phyloP scores from a whole-genome alignment of 2,797 vertebrate species.

The Smutsia gigantea region DNA sequence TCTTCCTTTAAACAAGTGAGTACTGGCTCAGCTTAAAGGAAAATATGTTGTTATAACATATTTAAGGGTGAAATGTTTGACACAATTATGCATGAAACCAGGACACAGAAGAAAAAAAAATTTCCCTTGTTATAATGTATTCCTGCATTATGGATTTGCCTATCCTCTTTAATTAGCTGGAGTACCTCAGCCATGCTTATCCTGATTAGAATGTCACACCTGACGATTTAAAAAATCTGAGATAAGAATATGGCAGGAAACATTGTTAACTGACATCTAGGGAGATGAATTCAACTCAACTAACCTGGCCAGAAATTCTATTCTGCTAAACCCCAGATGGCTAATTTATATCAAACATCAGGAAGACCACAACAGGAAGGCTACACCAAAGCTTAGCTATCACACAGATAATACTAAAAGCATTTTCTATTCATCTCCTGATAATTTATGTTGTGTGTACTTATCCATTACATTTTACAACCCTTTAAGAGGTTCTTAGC shows the following conservation, averaged over 20 bases:
- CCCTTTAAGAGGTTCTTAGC: background rate
- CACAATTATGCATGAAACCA: background rate
- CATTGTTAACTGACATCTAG: background rate
- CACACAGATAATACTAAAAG: background rate
- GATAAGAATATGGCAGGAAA: background rate
- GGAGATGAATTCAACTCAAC: background rate
- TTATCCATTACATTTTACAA: background rate
- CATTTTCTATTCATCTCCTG: background rate
- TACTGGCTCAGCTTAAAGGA: background rate
- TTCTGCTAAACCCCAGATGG: background rate
- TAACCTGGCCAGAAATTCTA: background rate
- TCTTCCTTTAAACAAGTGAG: background rate
- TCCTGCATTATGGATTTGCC: background rate
- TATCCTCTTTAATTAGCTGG: background rate
- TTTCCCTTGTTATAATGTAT: background rate
- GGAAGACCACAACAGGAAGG: background rate
- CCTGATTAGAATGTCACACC: background rate
- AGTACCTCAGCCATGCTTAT: background rate
- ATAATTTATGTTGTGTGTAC: background rate
- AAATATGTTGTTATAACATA: background rate
- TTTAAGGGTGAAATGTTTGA: background rate
- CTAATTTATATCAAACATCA: background rate
- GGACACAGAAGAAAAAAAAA: background rate
- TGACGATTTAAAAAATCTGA: background rate
- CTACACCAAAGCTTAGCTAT: background rate